Conservation (phyloP, 1,140 invertebrate genomes). For the Thaumatotibia leucotreta region DNA sequence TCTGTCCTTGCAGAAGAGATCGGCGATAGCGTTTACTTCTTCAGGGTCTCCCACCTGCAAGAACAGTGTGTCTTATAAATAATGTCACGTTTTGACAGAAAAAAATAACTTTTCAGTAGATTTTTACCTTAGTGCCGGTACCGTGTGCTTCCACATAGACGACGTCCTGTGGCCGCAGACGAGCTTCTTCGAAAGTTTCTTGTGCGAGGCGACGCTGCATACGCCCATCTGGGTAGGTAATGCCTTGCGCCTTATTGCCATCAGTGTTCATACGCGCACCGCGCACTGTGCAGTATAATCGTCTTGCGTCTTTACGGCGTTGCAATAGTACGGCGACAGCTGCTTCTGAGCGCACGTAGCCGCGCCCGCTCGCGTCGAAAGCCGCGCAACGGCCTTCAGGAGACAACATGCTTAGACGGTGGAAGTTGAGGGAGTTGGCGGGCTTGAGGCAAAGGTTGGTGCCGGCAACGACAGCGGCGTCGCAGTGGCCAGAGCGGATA, state of each 20-base stretch:
- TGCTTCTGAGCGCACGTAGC: conserved; percentile 95
- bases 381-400: conserved; percentile 94
- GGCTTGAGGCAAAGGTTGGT: conserved; percentile 91
- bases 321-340: conserved; percentile 89
- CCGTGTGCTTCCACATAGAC: conserved; percentile 97
- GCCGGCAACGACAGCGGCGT: conserved; percentile 95
- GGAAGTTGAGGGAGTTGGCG: conserved; percentile 93
- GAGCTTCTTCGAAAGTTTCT: conserved; percentile 89
- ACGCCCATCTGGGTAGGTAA: conserved; percentile 92
- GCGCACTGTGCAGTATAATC: conserved; percentile 91
- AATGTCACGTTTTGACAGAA: background rate
- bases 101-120: too few species aligned
- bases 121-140: conserved; percentile 90
- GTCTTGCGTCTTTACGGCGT: conserved; percentile 83
- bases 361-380: conserved; percentile 93
- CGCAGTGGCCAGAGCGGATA: conserved; percentile 91
- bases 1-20: conserved; percentile 93
- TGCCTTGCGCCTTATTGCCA: conserved; percentile 91
- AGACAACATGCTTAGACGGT: conserved; percentile 91
- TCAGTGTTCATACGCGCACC: conserved; percentile 94
- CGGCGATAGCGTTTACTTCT: conserved; percentile 95
- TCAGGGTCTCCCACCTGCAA: conserved; percentile 91
- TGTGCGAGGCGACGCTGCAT: conserved; percentile 92
- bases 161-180: conserved; percentile 88
- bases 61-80: conserved; percentile 29